Conservation (phyloP, 1,140 invertebrate genomes). For the Drosophila nebulosa region DNA sequence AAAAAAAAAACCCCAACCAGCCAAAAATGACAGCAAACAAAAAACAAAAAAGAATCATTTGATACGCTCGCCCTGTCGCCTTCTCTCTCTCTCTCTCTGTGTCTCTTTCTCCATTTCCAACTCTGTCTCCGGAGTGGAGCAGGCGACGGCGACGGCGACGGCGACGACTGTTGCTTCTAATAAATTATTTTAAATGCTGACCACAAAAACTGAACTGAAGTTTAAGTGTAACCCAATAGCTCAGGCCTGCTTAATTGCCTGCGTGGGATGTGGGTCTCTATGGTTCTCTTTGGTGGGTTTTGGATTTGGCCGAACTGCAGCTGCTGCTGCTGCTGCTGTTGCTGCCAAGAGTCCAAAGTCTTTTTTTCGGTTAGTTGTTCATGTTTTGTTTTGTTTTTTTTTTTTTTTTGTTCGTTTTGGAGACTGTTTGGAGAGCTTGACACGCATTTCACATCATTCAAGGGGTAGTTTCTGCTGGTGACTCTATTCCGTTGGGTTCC, state of each 20-base stretch:
- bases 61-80: constrained; percentile 50
- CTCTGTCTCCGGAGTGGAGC: not conserved
- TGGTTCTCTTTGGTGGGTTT: constrained; percentile 10
- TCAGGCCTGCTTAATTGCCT: constrained; percentile 71
- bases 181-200: constrained; percentile 78
- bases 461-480: constrained; percentile 45
- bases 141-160: not conserved
- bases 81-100: not conserved
- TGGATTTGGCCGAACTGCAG: not conserved
- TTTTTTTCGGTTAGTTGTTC: no score
- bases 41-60: constrained; percentile 54
- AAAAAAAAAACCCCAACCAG: constrained; percentile 33
- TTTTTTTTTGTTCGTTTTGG: not conserved
- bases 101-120: not conserved
- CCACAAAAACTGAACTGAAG: constrained; percentile 53
- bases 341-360: constrained; percentile 42
- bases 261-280: constrained; percentile 57
- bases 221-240: constrained; percentile 75
- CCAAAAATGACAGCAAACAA: constrained; percentile 21
- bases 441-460: constrained; percentile 26
- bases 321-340: constrained; percentile 5
- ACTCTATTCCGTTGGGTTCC: not conserved
- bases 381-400: no score
- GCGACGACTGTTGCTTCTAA: constrained; percentile 67
- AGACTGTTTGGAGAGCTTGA: constrained; percentile 12